A percentile compares a stretch with the other conserved stretches of the same genome.
These are phyloP conservation scores for Maniola jurtina DNA, from an alignment of 1,140 invertebrate species.

Conservation along the genomic window DNA sequence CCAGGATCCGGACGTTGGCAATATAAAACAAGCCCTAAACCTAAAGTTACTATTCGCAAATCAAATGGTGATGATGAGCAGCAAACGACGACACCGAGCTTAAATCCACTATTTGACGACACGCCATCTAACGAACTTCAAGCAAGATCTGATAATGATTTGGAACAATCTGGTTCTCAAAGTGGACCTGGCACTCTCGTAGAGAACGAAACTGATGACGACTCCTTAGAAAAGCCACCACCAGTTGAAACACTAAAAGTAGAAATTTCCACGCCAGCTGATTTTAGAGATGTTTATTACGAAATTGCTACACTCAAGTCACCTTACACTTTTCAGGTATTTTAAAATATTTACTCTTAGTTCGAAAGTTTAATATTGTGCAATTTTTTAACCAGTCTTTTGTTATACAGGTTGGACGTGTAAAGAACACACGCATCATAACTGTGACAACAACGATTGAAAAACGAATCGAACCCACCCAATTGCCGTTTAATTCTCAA, in stretches of 20 bases:
- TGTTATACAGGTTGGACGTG: slow-evolving; percentile 86
- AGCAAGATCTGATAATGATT: slow-evolving; percentile 81
- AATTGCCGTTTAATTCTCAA: slow-evolving; percentile 76
- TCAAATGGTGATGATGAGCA: slow-evolving; percentile 81
- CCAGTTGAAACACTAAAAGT: slow-evolving; percentile 89
- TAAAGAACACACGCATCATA: slow-evolving; percentile 91
- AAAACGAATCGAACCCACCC: slow-evolving; percentile 84
- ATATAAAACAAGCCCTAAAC: slow-evolving; percentile 92
- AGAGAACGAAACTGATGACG: slow-evolving; percentile 80
- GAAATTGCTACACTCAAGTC: slow-evolving; percentile 94
- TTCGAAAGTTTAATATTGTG: background rate
- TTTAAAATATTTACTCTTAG: background rate
- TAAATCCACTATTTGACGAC: slow-evolving; percentile 65
- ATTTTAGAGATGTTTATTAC: slow-evolving; percentile 90
- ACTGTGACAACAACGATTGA: slow-evolving; percentile 91
- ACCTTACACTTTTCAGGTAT: slow-evolving; percentile 92
- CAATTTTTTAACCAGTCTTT: background rate
- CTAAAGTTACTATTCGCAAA: slow-evolving; percentile 89
- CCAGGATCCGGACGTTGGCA: slow-evolving; percentile 88
- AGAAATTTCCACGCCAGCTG: slow-evolving; percentile 91
- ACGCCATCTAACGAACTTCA: slow-evolving; percentile 65
- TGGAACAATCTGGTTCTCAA: slow-evolving; percentile 84
- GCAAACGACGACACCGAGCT: slow-evolving; percentile 67
- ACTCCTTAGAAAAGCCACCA: slow-evolving; percentile 81
- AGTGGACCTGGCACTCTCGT: slow-evolving; percentile 80